These are phyloP conservation scores for Melanaphis sacchari DNA, from an alignment of 1,140 invertebrate species.

Conservation along the genomic window DNA sequence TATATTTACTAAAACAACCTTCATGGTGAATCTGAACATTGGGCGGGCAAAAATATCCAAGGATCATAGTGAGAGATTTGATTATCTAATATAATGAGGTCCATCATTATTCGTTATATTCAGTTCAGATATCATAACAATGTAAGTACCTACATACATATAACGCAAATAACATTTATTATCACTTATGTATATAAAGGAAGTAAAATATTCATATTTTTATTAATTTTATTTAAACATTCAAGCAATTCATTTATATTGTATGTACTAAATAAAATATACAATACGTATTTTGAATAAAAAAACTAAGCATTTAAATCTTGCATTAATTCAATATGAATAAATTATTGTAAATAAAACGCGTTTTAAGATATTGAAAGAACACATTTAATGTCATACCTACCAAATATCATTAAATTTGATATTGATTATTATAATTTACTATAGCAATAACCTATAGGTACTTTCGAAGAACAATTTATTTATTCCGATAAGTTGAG, in stretches of 20 bases:
- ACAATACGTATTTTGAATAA: background rate
- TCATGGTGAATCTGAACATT: background rate
- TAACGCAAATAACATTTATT: background rate
- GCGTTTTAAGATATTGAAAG: background rate
- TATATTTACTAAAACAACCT: slow-evolving; percentile 9
- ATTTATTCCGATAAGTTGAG: background rate
- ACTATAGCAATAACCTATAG: background rate
- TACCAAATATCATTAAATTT: background rate
- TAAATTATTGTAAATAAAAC: background rate
- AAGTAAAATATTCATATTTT: background rate
- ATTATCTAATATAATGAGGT: background rate
- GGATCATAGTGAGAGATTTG: slow-evolving; percentile 8
- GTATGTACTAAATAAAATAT: background rate
- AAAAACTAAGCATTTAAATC: background rate
- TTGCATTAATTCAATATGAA: background rate
- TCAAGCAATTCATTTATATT: background rate
- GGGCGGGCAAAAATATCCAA: background rate
- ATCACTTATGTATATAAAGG: background rate
- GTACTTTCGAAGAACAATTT: background rate
- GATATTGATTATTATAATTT: background rate
- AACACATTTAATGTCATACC: background rate
- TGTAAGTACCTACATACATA: background rate
- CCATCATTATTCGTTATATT: background rate
- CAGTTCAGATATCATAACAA: background rate
- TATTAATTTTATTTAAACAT: background rate